Conservation (phyloP, 2,888 invertebrate genomes). For the Megamerina dolium region DNA sequence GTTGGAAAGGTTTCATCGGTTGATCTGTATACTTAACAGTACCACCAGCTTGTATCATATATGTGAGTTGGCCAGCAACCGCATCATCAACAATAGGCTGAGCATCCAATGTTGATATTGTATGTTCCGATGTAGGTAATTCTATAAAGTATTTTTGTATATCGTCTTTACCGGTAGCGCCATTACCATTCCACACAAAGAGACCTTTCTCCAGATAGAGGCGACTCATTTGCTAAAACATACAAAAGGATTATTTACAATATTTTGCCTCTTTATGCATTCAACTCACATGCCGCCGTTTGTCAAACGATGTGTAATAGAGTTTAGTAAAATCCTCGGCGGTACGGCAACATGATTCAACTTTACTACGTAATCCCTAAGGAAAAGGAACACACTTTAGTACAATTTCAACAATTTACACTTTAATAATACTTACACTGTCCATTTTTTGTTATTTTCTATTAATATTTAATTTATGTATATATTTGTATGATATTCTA, state of each 20-base stretch:
- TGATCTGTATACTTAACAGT: conserved; percentile 66
- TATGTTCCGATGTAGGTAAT: conserved; percentile 75
- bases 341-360: conserved; percentile 76
- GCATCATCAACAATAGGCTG: conserved; percentile 77
- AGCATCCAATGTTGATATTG: conserved; percentile 72
- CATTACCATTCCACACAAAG: conserved; percentile 92
- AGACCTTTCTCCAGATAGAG: conserved; percentile 77
- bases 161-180: conserved; percentile 68
- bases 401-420: no score
- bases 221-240: conserved; percentile 61
- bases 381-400: not conserved
- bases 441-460: conserved; percentile 14
- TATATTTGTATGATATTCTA: no score
- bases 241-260: not conserved
- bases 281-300: conserved; percentile 67
- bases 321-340: conserved; percentile 85
- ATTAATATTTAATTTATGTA: no score
- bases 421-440: conserved; percentile 15
- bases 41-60: conserved; percentile 78
- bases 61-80: conserved; percentile 71
- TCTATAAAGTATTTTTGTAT: conserved; percentile 83
- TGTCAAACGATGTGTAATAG: conserved; percentile 85
- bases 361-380: conserved; percentile 58
- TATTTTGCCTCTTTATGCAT: not conserved
- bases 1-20: conserved; percentile 65